These are phyloP conservation scores for Archilochus colubris DNA, from an alignment of 2,113 vertebrate species.

Conservation along the genomic window DNA sequence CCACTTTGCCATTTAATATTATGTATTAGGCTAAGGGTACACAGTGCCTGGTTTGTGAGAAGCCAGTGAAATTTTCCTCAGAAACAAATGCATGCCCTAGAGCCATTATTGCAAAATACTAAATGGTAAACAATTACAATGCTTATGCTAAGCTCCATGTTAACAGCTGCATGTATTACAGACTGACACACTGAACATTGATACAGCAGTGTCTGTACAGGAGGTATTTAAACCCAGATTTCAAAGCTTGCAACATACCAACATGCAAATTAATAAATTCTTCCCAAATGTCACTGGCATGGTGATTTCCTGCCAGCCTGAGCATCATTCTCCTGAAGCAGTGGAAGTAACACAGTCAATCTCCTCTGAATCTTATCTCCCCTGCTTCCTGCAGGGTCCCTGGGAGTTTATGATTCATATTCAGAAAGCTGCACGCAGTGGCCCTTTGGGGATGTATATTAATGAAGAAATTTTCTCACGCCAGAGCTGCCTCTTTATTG, in stretches of 20 bases:
- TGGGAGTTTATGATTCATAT: slow-evolving; percentile 73
- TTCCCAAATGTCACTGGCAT: slow-evolving; percentile 65
- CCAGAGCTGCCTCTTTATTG: slow-evolving; percentile 72
- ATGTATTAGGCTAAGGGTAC: slow-evolving; percentile 10
- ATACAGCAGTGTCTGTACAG: slow-evolving; percentile 2
- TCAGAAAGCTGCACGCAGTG: slow-evolving; percentile 36
- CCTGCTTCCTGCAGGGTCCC: slow-evolving; percentile 51
- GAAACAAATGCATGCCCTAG: slow-evolving; percentile 60
- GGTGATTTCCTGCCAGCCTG: slow-evolving; percentile 67
- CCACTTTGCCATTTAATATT: slow-evolving; percentile 14
- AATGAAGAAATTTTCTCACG: slow-evolving; percentile 76
- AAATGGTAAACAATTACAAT: slow-evolving; percentile 70
- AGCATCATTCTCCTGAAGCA: slow-evolving; percentile 60
- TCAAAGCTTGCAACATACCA: slow-evolving; percentile 61
- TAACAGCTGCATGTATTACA: slow-evolving; percentile 53
- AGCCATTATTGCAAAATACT: slow-evolving; percentile 61
- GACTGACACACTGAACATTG: neutral
- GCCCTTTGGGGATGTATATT: slow-evolving; percentile 75
- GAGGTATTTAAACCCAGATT: slow-evolving; percentile 59
- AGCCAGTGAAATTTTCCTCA: slow-evolving; percentile 60
- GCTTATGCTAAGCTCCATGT: slow-evolving; percentile 64
- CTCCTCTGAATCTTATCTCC: slow-evolving; percentile 67
- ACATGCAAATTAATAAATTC: slow-evolving; percentile 74
- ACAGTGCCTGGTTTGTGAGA: slow-evolving; percentile 30
- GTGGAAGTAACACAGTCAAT: slow-evolving; percentile 64